Percentiles rank a stretch among this genome's conserved stretches.
Conservation (phyloP, 2,797 vertebrate species). For the Protosalanx chinensis region DNA sequence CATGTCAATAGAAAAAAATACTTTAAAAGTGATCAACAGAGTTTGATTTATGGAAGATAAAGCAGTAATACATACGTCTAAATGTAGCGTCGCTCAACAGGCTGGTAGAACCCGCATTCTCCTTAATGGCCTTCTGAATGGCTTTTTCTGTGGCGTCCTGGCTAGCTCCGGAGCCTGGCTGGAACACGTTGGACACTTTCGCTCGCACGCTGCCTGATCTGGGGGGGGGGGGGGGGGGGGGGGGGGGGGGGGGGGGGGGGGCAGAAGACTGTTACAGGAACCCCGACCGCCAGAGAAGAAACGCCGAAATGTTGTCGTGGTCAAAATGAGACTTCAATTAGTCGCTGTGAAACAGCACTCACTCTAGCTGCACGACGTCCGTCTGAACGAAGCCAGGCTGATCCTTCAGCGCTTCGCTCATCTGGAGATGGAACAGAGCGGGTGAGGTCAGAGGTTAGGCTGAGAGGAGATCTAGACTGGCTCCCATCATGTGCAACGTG, state of each 20-base stretch:
- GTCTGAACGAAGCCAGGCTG: slow-evolving; percentile 50
- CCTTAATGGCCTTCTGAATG: not conserved
- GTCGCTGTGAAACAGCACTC: slow-evolving; percentile 37
- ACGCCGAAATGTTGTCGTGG: not conserved
- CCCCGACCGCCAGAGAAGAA: slow-evolving; percentile 1
- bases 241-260: too few species aligned
- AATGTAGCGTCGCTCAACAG: slow-evolving; percentile 42
- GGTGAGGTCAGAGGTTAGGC: slow-evolving; percentile 8
- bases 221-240: not conserved
- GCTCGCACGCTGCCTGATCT: slow-evolving; percentile 72
- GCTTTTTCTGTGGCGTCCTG: not conserved
- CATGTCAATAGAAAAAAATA: too few species aligned
- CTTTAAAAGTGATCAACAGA: too few species aligned
- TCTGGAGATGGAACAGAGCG: slow-evolving; percentile 46
- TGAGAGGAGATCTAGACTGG: not conserved
- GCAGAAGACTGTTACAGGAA: not conserved
- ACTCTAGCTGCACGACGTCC: slow-evolving; percentile 62
- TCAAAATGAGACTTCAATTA: too few species aligned
- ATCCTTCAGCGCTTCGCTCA: slow-evolving; percentile 32
- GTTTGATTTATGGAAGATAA: not conserved
- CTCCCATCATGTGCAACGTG: not conserved
- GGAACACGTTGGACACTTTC: slow-evolving; percentile 67
- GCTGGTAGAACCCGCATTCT: not conserved
- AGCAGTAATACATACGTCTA: slow-evolving; percentile 33
- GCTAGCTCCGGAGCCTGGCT: slow-evolving; percentile 27